Evolutionary conservation across 2,888 invertebrate genomes (phyloP), one percentile per base, ranked within the genome.

Genomic region (Tanypteryx hageni): DNA sequence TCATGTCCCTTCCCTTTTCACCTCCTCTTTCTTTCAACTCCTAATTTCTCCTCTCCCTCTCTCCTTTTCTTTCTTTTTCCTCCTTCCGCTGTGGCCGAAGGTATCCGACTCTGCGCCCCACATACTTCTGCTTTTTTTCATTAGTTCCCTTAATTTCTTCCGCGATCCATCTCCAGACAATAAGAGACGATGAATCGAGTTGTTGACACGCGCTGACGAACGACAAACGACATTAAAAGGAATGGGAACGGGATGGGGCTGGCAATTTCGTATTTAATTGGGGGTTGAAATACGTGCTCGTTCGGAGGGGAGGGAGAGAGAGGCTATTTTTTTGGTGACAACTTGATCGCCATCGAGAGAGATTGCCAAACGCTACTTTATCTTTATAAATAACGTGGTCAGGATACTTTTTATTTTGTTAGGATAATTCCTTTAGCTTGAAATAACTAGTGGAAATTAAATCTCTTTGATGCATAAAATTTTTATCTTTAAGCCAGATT

Each of bases 11-110:
- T 89, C 44, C 89, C 89, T 89, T 89, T 89, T 89, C 89, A 44
- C 64, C 89, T 89, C 64, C 44, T 64, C 89, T 64, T 68, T 89
- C 89, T 89, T 89, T 89, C 89, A 89, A 68, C 89, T 89, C 89
- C 89, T 58, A 89, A 89, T 89, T 89, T 44, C 56, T 89, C 68
- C 64, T 68, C 89, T 61, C 22, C 64, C 76, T 44, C 44, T 44
- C 44, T 31, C 44, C 44, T n/a, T 31, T 31, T 68, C 56, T 11
- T 68, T 13, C 27, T n/a, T 89, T 56, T 64, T 44, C 44, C 13
- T 64, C 11, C 86, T 44, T 10, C 83, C 16, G 11, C 89, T 27
- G 16, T 44, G 89, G n/a, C 89, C 64, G 44, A n/a, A 64, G 89
- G 76, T 27, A 76, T 76, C 76, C 27, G 76, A 11, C 76, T 76